Conservation (phyloP, 2,797 vertebrate species). For the Eulemur albifrons region DNA sequence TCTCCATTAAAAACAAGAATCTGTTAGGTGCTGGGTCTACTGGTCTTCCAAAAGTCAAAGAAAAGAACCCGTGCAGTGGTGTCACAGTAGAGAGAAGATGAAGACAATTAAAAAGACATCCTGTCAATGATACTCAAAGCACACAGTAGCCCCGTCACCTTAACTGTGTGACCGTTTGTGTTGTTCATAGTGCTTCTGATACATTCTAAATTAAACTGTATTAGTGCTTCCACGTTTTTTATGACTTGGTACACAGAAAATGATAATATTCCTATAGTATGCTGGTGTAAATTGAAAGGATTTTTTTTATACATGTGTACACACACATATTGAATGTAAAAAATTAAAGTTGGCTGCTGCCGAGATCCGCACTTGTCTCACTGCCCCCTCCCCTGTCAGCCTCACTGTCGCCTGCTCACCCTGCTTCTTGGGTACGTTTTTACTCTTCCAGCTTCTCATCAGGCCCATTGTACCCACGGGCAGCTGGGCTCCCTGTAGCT, state of each 20-base stretch:
- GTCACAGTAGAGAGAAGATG: background rate
- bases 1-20: background rate
- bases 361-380: background rate
- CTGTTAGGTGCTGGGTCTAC: background rate
- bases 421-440: too few relatives aligned
- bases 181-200: background rate
- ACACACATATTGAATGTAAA: background rate
- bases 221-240: background rate
- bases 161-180: background rate
- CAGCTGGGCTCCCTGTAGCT: background rate
- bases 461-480: background rate
- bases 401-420: background rate
- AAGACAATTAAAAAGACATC: background rate
- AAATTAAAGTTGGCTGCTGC: background rate
- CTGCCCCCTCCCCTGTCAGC: background rate
- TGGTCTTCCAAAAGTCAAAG: background rate
- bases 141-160: background rate
- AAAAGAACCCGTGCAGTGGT: background rate
- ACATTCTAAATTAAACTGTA: background rate
- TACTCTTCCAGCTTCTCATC: background rate
- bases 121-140: background rate
- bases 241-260: background rate
- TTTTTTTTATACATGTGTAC: background rate
- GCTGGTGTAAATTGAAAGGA: background rate
- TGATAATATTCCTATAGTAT: background rate